Evolutionary conservation across 2,797 vertebrate species (phyloP).

Genomic region (Gallinago stenura): DNA sequence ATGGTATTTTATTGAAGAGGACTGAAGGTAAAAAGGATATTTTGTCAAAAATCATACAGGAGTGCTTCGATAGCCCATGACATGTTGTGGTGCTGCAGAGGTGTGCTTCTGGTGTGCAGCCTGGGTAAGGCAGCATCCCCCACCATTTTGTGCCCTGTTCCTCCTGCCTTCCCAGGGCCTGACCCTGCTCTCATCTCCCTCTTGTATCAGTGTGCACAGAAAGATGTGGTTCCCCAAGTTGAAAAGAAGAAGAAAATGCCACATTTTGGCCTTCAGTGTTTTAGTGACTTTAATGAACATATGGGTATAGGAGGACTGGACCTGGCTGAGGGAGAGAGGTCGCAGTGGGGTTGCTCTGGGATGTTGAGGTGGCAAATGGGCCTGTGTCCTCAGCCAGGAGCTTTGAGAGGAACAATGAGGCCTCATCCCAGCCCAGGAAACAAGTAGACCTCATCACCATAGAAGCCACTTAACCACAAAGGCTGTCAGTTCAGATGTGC

Average conservation of each 20-base stretch:
- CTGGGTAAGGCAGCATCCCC: not conserved
- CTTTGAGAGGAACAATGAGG: not conserved
- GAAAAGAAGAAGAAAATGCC: not conserved
- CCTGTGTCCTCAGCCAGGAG: rapidly evolving
- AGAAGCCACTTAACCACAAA: not conserved
- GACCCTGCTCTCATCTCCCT: not conserved
- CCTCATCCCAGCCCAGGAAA: not conserved
- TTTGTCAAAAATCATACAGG: not conserved
- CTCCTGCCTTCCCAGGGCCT: not conserved
- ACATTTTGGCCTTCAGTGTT: not conserved
- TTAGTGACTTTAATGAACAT: not conserved
- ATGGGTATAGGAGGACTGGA: not conserved
- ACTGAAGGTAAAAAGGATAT: not conserved
- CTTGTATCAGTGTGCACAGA: not conserved
- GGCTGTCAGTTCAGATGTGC: not conserved
- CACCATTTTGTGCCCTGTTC: rapidly evolving
- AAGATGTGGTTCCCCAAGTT: not conserved
- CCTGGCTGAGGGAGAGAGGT: not conserved
- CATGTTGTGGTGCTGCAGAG: not conserved
- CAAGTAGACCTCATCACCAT: not conserved
- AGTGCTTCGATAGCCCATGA: not conserved
- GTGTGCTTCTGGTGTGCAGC: rapidly evolving
- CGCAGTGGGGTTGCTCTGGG: not conserved
- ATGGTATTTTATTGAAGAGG: not conserved
- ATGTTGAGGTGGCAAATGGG: rapidly evolving